A percentile compares a stretch with the other conserved stretches of the same genome.
Conservation (phyloP, 2,113 vertebrate species). For the Bagarius yarrelli region DNA sequence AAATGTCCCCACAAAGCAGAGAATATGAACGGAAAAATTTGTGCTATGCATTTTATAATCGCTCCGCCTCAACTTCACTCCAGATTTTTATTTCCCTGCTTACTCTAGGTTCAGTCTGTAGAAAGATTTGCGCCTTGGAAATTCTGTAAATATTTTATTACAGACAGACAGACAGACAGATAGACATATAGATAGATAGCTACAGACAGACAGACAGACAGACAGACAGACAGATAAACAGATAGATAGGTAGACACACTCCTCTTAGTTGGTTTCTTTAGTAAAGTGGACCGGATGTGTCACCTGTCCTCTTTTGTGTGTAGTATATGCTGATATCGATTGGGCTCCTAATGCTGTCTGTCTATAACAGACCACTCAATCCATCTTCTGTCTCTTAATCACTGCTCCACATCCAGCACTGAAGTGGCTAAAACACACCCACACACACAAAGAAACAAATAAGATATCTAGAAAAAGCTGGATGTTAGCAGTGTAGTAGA, state of each 20-base stretch:
- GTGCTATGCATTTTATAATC: no score
- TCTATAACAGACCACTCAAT: slow-evolving; percentile 4
- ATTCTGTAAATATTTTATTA: no score
- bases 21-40: no score
- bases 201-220: no score
- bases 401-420: neutral
- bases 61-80: no score
- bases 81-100: no score
- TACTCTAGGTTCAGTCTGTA: no score
- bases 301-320: slow-evolving; percentile 23
- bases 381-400: slow-evolving; percentile 1
- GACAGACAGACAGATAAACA: no score
- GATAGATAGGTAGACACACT: neutral
- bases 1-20: neutral
- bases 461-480: neutral
- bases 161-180: no score
- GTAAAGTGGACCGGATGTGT: slow-evolving; percentile 18
- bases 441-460: slow-evolving; percentile 2
- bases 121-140: no score
- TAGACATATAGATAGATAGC: no score
- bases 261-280: neutral
- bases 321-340: slow-evolving; percentile 7
- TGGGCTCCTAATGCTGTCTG: slow-evolving; percentile 19
- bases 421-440: neutral
- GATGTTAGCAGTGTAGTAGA: neutral